phyloP scores from a whole-genome alignment of 2,797 vertebrate genomes.

The Melopsittacus undulatus region DNA sequence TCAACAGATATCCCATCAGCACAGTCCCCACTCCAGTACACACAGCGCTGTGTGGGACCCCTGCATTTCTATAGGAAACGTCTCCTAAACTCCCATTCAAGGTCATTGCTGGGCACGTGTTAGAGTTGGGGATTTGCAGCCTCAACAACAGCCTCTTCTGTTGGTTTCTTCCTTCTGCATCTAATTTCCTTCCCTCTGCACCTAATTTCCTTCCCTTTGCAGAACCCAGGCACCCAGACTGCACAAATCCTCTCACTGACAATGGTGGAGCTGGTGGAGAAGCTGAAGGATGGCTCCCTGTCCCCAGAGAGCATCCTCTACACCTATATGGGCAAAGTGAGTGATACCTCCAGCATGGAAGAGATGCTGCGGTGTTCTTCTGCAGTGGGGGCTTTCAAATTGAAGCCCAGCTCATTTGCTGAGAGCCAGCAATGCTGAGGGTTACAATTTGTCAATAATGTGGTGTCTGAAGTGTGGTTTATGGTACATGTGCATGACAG shows the following conservation, averaged over 20 bases:
- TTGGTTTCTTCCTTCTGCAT: too few species aligned
- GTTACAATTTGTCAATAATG: neutral
- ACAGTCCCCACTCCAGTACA: neutral
- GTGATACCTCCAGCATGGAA: neutral
- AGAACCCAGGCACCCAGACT: constrained; percentile 75
- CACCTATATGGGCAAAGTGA: constrained; percentile 82
- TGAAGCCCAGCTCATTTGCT: neutral
- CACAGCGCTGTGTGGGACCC: neutral
- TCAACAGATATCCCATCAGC: neutral
- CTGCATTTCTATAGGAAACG: neutral
- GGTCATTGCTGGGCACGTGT: neutral
- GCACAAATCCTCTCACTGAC: constrained; percentile 71
- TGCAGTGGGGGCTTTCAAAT: neutral
- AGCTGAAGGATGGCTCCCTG: constrained; percentile 75
- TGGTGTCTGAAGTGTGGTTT: neutral
- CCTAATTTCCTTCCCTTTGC: neutral
- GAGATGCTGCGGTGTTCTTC: neutral
- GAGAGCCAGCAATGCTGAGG: neutral
- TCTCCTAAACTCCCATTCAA: neutral
- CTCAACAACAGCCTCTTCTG: neutral
- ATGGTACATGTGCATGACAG: neutral
- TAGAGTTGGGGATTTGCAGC: neutral
- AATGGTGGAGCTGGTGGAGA: constrained; percentile 75
- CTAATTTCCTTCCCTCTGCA: neutral
- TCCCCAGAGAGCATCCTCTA: constrained; percentile 80